Percentiles rank a stretch among this genome's conserved stretches.
phyloP scores from a whole-genome alignment of 2,113 vertebrate genomes.

The Anseranas semipalmata region DNA sequence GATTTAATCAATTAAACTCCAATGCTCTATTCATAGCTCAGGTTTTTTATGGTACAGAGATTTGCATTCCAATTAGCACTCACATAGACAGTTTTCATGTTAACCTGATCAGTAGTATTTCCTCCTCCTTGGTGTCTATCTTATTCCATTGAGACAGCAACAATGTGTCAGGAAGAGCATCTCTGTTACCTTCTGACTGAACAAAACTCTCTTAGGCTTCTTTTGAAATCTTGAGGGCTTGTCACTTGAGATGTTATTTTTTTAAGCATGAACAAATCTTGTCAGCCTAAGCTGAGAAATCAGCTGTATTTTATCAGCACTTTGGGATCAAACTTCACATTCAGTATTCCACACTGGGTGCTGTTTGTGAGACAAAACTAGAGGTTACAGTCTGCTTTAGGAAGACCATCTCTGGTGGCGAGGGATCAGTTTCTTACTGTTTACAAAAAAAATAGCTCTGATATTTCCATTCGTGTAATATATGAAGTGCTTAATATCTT shows the following conservation, averaged over 20 bases:
- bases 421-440: background rate
- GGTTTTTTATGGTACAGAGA: slow-evolving; percentile 62
- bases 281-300: slow-evolving; percentile 31
- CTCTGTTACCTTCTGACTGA: slow-evolving; percentile 67
- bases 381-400: background rate
- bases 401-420: background rate
- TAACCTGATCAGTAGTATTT: slow-evolving; percentile 38
- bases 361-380: background rate
- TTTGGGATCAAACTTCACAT: slow-evolving; percentile 30
- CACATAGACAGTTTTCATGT: slow-evolving; percentile 29
- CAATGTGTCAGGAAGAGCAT: slow-evolving; percentile 36
- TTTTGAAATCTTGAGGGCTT: slow-evolving; percentile 72
- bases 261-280: slow-evolving; percentile 63
- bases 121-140: slow-evolving; percentile 24
- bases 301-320: slow-evolving; percentile 43
- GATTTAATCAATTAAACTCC: slow-evolving; percentile 61
- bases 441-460: background rate
- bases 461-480: background rate
- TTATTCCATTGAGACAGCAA: slow-evolving; percentile 57
- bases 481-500: background rate
- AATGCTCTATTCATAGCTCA: slow-evolving; percentile 51
- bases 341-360: slow-evolving; percentile 34
- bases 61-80: slow-evolving; percentile 63
- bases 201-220: slow-evolving; percentile 60
- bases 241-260: slow-evolving; percentile 66